Evolutionary conservation across 2,797 vertebrate genomes (phyloP).

Genomic region (Chaunax sp.): DNA sequence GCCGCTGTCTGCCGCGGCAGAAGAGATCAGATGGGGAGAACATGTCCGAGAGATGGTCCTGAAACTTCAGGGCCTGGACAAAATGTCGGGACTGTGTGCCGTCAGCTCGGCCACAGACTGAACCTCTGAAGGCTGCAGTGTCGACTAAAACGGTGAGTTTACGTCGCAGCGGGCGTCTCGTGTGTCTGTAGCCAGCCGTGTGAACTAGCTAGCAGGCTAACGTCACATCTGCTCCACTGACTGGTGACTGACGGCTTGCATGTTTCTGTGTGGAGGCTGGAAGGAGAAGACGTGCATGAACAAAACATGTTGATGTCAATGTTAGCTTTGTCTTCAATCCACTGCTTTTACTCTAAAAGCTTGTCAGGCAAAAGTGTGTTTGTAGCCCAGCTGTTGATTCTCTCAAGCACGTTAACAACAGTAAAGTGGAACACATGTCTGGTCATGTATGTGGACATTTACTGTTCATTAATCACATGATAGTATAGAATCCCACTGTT

Average conservation of each 20-base stretch:
- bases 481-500: not conserved
- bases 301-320: rapidly evolving
- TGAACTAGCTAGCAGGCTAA: constrained; percentile 70
- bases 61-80: constrained; percentile 36
- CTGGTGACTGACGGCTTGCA: constrained; percentile 8
- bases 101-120: constrained; percentile 10
- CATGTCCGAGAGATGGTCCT: constrained; percentile 44
- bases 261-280: not conserved
- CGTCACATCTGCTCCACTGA: constrained; percentile 50
- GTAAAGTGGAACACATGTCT: constrained; percentile 8
- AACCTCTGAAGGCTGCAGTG: constrained; percentile 22
- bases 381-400: constrained; percentile 41
- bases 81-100: constrained; percentile 34
- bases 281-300: not conserved
- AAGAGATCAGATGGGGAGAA: constrained; percentile 26
- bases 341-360: not conserved
- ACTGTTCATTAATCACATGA: not conserved
- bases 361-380: constrained; percentile 1
- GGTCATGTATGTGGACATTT: not conserved
- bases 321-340: rapidly evolving
- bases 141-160: constrained; percentile 62
- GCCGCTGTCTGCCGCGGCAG: constrained; percentile 64
- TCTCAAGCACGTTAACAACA: not conserved
- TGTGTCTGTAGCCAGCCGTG: not conserved
- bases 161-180: not conserved